Percentiles rank a stretch among this genome's conserved stretches.
Evolutionary conservation across 2,113 vertebrate genomes (phyloP).

Genomic region (Nothocercus julius): DNA sequence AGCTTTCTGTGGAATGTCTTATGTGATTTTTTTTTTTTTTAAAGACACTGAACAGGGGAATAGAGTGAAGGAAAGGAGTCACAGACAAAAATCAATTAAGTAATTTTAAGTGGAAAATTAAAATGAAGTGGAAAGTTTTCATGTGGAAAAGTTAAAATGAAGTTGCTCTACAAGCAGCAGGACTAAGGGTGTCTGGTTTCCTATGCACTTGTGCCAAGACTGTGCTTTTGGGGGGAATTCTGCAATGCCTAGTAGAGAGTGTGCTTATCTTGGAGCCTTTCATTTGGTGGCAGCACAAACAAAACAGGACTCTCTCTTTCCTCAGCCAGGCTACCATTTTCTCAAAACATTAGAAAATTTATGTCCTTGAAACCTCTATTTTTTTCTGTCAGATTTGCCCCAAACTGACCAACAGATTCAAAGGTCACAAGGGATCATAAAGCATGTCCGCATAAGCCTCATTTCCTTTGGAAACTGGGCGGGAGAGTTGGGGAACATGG

Average conservation of each 20-base stretch:
- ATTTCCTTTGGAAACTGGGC: constrained; percentile 44
- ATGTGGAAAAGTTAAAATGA: background rate
- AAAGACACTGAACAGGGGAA: background rate
- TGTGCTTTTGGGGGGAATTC: background rate
- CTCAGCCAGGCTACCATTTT: constrained; percentile 14
- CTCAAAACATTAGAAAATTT: background rate
- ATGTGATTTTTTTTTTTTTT: background rate
- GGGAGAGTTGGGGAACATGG: background rate
- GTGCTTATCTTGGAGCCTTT: background rate
- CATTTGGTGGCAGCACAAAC: background rate
- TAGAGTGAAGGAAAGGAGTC: background rate
- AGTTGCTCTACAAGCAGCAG: background rate
- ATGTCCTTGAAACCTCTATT: constrained; percentile 13
- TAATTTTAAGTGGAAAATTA: background rate
- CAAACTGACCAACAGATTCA: constrained; percentile 39
- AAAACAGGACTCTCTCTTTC: background rate
- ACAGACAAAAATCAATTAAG: background rate
- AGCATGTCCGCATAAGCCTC: constrained; percentile 31
- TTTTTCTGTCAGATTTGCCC: background rate
- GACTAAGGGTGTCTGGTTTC: background rate
- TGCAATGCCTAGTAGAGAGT: background rate
- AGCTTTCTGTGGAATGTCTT: constrained; percentile 1
- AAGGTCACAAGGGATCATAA: constrained; percentile 35
- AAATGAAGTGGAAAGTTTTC: background rate
- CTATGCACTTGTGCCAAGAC: background rate